Evolutionary conservation across 1,140 invertebrate genomes (phyloP), one percentile per base, ranked within the genome.

Genomic region (Drosophila lacertosa): DNA sequence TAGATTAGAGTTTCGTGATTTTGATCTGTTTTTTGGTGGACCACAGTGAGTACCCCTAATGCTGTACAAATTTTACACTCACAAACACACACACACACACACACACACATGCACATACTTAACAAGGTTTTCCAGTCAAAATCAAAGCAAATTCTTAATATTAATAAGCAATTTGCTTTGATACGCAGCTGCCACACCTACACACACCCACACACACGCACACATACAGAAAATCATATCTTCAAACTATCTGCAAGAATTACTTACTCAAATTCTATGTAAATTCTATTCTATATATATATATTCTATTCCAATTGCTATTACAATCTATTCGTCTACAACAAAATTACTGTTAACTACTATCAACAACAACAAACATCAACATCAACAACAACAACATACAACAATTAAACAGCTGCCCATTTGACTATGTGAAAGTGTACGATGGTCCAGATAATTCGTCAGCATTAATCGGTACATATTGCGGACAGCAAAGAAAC

Each of bases 1-100:
- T 74, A 95, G 97, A 67, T 93, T 99, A 68, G 97, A 98, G 92
- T 99, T 99, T 93, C 94, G 97, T 80, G 99, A 99, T 92, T 99
- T 99, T 92, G 98, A 99, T 92, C 94, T 99, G 54, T 99, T 99
- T 93, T 99, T 97, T 92, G 99, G 99, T 76, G 99, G 98, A 77
- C 95, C 98, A 88, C 99, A 99, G 98, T 99, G 93, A 97, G 96
- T 96, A 92, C 70, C 78, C 59, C 82, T 88, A 88, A 88, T 88
- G 82, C 82, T 88, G 70, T 20, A 88, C 62, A 81, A 57, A 66
- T 74, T 18, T n/a, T n/a, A n/a, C n/a, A n/a, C n/a, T n/a, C n/a
- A n/a, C n/a, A n/a, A n/a, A n/a, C n/a, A n/a, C 39, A 67, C 48
- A 44, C 18, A 58, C 24, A 32, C 11, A 45, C 33, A 24, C 40